Evolutionary conservation across 2,888 invertebrate species (phyloP).

Genomic region (Brachylomia viminalis): DNA sequence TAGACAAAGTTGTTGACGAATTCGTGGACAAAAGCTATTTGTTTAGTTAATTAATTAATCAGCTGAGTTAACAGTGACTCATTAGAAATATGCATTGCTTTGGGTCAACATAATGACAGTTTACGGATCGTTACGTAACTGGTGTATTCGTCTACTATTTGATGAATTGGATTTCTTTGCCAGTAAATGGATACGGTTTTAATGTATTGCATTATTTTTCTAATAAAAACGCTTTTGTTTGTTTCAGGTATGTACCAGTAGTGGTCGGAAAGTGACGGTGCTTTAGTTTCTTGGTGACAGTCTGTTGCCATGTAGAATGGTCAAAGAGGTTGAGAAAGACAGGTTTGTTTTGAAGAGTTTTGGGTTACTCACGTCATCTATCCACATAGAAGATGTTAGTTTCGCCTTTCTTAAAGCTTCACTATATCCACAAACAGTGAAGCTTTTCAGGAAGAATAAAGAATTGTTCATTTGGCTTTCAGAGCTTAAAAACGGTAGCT

Average conservation of each 20-base stretch:
- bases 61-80: background rate
- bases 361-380: background rate
- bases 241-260: slow-evolving; percentile 55
- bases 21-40: background rate
- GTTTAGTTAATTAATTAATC: too few species aligned
- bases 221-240: slow-evolving; percentile 29
- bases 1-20: background rate
- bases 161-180: slow-evolving; percentile 19
- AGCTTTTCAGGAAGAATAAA: background rate
- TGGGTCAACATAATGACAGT: background rate
- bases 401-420: background rate
- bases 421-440: background rate
- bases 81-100: background rate
- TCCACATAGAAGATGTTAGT: background rate
- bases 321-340: too few species aligned
- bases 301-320: too few species aligned
- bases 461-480: background rate
- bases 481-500: background rate
- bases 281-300: background rate
- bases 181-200: background rate
- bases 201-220: background rate
- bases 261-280: background rate
- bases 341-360: background rate
- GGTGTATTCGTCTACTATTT: slow-evolving; percentile 27
- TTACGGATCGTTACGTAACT: slow-evolving; percentile 17